Base-by-base conservation (phyloP, 2,113 vertebrate genomes). In the Porphyrio hochstetteri region DNA sequence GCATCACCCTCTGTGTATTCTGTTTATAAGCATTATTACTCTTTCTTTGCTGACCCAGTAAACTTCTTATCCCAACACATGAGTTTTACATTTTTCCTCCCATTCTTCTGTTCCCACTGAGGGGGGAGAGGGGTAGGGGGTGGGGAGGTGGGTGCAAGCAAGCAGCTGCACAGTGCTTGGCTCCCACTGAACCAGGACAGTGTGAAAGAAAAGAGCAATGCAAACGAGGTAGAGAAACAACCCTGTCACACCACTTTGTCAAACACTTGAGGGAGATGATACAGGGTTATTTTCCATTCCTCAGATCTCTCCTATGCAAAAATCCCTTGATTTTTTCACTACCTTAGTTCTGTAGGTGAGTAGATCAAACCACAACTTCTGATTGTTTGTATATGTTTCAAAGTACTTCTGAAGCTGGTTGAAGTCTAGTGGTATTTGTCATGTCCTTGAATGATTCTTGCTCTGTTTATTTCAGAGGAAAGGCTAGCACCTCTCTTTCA, bases 401-500 rank as follows among this genome's bases (percentile, higher is more conserved):
- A 20, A 72, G 36, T 48, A 17, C 40, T 78, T 92, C 36, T 72
- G 77, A 81, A 82, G 29, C 14, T 48, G 48, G 4, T n/a, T 69
- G 64, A 71, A 87, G 36, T 68, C 64, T 86, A 0, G 0, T 46
- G 15, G 5, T 87, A 8, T 46, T 86, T 81, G 5, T 56, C 31
- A 3, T 53, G 38, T 48, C 29, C 65, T 44, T 70, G 40, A 80
- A 48, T 82, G 67, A 68, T 68, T 71, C 20, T 79, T 69, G 17
- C 40, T 97, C 13, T 90, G 16, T 97, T 93, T 74, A 33, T 98
- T 98, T 61, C 96, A 99, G 99, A 98, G 97, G 98, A 98, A 95
- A 98, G 98, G 96, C 92, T 98, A 82, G 97, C 97, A 46, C 99
- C 98, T n/a, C 98, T 99, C 70, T 98, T 99, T 94, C 98, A 99